Evolutionary conservation across 2,888 invertebrate species (phyloP).

Genomic region (Yponomeuta plumbellus): DNA sequence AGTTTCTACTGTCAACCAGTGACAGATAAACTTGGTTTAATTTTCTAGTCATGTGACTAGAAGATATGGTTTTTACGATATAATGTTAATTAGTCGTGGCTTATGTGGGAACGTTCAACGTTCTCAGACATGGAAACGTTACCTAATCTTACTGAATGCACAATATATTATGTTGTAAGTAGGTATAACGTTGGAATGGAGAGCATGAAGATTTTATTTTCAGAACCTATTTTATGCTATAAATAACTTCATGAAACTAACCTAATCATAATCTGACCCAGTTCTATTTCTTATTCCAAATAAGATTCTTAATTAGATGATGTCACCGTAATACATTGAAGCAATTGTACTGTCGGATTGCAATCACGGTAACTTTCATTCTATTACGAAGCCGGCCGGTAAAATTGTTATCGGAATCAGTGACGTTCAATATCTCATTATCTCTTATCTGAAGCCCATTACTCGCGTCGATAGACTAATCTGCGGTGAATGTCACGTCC

Average conservation of each 20-base stretch:
- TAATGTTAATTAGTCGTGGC: not conserved
- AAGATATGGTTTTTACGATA: not conserved
- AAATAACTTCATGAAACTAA: too few species aligned
- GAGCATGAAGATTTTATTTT: not conserved
- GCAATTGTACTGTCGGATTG: not conserved
- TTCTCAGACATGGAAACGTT: not conserved
- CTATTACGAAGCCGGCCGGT: not conserved
- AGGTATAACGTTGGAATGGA: not conserved
- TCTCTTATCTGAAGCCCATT: constrained; percentile 57
- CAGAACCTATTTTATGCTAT: not conserved
- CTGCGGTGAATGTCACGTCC: constrained; percentile 6
- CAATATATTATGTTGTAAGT: not conserved
- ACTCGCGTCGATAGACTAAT: constrained; percentile 21
- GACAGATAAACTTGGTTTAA: not conserved
- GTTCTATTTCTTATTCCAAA: not conserved
- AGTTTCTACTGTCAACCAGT: too few species aligned
- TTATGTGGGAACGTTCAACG: not conserved
- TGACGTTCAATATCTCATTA: constrained; percentile 33
- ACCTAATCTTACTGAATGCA: not conserved
- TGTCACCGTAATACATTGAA: not conserved
- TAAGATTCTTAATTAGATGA: not conserved
- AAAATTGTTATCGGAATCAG: not conserved
- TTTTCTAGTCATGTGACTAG: not conserved
- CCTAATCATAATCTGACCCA: too few species aligned
- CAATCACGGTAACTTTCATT: not conserved